Conservation (phyloP, 1,140 invertebrate species). For the Meteorus sp. region DNA sequence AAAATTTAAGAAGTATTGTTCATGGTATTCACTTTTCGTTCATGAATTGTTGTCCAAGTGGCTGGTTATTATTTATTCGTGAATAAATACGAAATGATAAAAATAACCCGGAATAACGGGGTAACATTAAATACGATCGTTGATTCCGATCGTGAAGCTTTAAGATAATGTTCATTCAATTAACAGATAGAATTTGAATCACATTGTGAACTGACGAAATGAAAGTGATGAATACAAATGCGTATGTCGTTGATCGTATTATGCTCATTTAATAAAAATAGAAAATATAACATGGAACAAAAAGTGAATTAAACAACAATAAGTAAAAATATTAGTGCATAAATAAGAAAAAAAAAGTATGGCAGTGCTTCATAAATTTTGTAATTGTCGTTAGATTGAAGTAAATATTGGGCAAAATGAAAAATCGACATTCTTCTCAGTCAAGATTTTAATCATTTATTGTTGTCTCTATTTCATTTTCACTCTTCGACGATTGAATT, state of each 20-base stretch:
- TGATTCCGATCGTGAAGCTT: slow-evolving; percentile 1
- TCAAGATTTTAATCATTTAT: too few species aligned
- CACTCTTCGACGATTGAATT: too few species aligned
- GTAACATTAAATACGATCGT: slow-evolving; percentile 6
- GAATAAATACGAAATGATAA: too few species aligned
- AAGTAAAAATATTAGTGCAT: too few species aligned
- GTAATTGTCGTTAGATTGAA: too few species aligned
- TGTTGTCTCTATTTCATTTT: too few species aligned
- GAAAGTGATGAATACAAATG: slow-evolving; percentile 5
- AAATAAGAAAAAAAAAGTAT: too few species aligned
- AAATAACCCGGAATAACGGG: slow-evolving; percentile 11
- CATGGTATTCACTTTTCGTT: not conserved
- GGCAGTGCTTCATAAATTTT: too few species aligned
- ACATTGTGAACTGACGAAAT: not conserved
- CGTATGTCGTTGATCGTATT: slow-evolving; percentile 1
- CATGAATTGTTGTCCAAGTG: slow-evolving; percentile 1
- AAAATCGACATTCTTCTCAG: too few species aligned
- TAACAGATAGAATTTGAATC: not conserved
- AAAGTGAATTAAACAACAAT: not conserved
- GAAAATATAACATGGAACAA: not conserved
- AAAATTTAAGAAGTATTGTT: not conserved
- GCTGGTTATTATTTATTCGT: not conserved
- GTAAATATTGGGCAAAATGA: not conserved
- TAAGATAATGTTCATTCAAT: too few species aligned
- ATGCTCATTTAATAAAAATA: not conserved